Evolutionary conservation across 1,140 invertebrate species (phyloP).

Genomic region (Drosophila sp.): DNA sequence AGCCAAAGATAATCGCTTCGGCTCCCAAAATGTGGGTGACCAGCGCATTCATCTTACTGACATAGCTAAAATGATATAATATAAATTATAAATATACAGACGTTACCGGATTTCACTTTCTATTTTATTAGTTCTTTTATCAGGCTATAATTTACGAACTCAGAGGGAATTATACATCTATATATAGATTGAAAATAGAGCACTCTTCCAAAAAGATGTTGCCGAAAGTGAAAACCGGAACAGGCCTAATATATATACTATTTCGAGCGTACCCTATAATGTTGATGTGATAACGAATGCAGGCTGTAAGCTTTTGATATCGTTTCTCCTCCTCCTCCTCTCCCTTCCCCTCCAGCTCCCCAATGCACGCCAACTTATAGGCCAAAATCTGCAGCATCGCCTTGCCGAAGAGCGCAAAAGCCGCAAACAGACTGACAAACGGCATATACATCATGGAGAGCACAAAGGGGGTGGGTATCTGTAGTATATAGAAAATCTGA

Average conservation of each 20-base stretch:
- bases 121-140: no score
- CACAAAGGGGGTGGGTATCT: slow-evolving; percentile 63
- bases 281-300: slow-evolving; percentile 57
- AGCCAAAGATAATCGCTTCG: slow-evolving; percentile 76
- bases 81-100: no score
- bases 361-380: slow-evolving; percentile 49
- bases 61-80: slow-evolving; percentile 55
- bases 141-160: no score
- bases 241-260: no score
- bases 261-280: slow-evolving; percentile 37
- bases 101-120: no score
- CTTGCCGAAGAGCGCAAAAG: slow-evolving; percentile 75
- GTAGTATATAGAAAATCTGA: slow-evolving; percentile 68
- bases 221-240: no score
- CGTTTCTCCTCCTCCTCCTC: slow-evolving; percentile 31
- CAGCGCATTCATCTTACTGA: slow-evolving; percentile 60
- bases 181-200: no score
- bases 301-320: slow-evolving; percentile 39
- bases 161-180: no score
- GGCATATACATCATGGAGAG: slow-evolving; percentile 78
- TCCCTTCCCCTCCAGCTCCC: slow-evolving; percentile 7
- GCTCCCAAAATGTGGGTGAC: slow-evolving; percentile 63
- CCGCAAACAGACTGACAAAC: slow-evolving; percentile 76
- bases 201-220: no score
- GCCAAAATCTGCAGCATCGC: slow-evolving; percentile 68